These are phyloP conservation scores for Poeciliopsis turrubarensis DNA, from an alignment of 2,113 vertebrate genomes.

Conservation along the genomic window DNA sequence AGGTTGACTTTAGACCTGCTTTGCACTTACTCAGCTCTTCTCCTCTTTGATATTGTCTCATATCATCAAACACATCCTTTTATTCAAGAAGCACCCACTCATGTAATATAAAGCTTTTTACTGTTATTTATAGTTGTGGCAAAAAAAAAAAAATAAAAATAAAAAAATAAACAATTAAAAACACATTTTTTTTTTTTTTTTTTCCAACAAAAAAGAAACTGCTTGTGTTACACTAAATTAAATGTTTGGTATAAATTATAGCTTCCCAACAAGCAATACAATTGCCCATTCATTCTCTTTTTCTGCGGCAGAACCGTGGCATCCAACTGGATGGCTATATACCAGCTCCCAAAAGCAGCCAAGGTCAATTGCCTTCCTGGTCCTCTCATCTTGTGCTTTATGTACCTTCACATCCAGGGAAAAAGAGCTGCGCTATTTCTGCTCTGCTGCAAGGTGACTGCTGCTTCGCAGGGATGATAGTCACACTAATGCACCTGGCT, in stretches of 20 bases:
- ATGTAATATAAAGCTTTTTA: neutral
- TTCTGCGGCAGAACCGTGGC: slow-evolving; percentile 53
- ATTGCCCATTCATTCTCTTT: slow-evolving; percentile 19
- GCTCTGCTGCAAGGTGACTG: slow-evolving; percentile 89
- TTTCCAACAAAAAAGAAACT: neutral
- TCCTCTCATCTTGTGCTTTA: slow-evolving; percentile 77
- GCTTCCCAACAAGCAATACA: slow-evolving; percentile 30
- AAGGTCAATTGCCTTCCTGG: slow-evolving; percentile 82
- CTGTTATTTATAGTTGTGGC: neutral
- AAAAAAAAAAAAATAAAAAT: neutral
- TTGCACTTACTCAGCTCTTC: slow-evolving; percentile 59
- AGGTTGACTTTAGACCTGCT: slow-evolving; percentile 71
- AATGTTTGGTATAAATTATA: neutral
- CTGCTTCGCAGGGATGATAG: slow-evolving; percentile 47
- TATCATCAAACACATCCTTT: slow-evolving; percentile 12
- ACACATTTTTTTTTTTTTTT: too few relatives aligned
- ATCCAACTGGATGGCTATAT: slow-evolving; percentile 57
- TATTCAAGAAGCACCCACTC: slow-evolving; percentile 4
- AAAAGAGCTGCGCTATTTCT: slow-evolving; percentile 82
- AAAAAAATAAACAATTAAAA: neutral
- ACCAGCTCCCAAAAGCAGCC: slow-evolving; percentile 71
- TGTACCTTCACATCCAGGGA: slow-evolving; percentile 79
- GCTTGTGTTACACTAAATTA: neutral
- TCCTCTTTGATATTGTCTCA: slow-evolving; percentile 27
- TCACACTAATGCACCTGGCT: slow-evolving; percentile 23